Percentiles rank a stretch among this genome's conserved stretches.
Evolutionary conservation across 2,888 invertebrate species (phyloP).

Genomic region (Callinectes sapidus): DNA sequence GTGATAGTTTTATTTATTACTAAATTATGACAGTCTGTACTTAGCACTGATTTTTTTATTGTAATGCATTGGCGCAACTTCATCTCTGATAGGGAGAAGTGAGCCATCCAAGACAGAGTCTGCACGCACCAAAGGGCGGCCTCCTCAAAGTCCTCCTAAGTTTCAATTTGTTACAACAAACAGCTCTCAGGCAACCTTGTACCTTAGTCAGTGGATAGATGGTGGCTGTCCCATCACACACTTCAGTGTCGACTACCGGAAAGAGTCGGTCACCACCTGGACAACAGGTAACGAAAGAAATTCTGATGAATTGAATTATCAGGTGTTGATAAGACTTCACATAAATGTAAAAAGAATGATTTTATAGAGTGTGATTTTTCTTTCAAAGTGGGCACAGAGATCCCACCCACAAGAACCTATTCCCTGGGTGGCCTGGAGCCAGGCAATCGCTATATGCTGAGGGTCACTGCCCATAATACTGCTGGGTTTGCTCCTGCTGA

Average conservation of each 20-base stretch:
- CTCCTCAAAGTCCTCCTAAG: constrained; percentile 59
- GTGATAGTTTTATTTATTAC: no score
- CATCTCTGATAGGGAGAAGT: constrained; percentile 64
- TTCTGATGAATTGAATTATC: neutral
- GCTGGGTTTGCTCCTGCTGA: constrained; percentile 77
- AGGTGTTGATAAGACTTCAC: neutral
- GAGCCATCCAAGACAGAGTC: constrained; percentile 63
- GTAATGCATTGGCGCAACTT: neutral
- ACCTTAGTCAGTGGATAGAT: constrained; percentile 53
- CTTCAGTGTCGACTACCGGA: constrained; percentile 55
- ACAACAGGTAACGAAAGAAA: constrained; percentile 47
- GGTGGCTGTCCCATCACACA: constrained; percentile 59
- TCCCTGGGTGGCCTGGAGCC: constrained; percentile 65
- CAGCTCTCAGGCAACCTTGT: constrained; percentile 44
- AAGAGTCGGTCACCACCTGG: constrained; percentile 38
- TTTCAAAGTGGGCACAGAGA: constrained; percentile 64
- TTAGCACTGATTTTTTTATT: neutral
- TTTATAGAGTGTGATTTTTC: neutral
- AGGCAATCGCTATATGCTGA: constrained; percentile 75
- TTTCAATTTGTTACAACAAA: constrained; percentile 8
- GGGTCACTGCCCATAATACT: constrained; percentile 76
- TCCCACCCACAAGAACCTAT: constrained; percentile 62
- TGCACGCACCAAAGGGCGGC: constrained; percentile 71
- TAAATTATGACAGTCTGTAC: no score
- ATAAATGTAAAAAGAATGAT: neutral